Evolutionary conservation across 2,888 invertebrate genomes (phyloP), one percentile per base, ranked within the genome.

Genomic region (Coelogynopora nodosa): DNA sequence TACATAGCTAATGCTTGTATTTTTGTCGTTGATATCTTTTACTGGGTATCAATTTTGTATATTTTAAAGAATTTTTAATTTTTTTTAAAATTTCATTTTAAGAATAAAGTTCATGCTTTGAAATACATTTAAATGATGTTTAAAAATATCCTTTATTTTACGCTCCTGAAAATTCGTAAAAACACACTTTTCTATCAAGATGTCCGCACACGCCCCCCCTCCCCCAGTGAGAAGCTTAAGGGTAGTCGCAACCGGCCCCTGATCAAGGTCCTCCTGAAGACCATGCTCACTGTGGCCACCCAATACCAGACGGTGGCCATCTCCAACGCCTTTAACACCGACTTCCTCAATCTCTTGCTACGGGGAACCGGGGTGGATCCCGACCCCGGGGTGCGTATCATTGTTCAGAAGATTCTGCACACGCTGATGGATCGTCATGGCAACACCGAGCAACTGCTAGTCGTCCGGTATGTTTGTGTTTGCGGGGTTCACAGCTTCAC

Each of bases 341-440:
- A 97, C 29, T 98, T 99, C 93, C 93, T 99, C 88, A 96, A 97
- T 89, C 97, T 98, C 0, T 92, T 99, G 84, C 93, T 98, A 86
- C 94, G 95, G 67, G 95, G 97, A 94, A 95, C 96, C 0, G 93
- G 95, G 81, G 94, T 95, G 0, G 89, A 90, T 5, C 94, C 94
- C 0, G 96, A 96, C 91, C 94, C 96, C 0, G 95, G 95, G 88
- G 95, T 97, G 90, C 93, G 98, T 31, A 93, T 95, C 30, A 93
- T 97, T 88, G 96, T 98, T 31, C 97, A 98, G 93, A 94, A 96
- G 90, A 97, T 99, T 88, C 94, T 99, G 89, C 98, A 99, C 91
- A 97, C 97, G 0, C 93, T 99, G 86, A 94, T 99, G 13, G 99
- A 99, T 92, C 93, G 98, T 0, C 95, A 96, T 90, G 94, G 94